Evolutionary conservation across 2,113 vertebrate genomes (phyloP).

Genomic region (Uropsilus gracilis): DNA sequence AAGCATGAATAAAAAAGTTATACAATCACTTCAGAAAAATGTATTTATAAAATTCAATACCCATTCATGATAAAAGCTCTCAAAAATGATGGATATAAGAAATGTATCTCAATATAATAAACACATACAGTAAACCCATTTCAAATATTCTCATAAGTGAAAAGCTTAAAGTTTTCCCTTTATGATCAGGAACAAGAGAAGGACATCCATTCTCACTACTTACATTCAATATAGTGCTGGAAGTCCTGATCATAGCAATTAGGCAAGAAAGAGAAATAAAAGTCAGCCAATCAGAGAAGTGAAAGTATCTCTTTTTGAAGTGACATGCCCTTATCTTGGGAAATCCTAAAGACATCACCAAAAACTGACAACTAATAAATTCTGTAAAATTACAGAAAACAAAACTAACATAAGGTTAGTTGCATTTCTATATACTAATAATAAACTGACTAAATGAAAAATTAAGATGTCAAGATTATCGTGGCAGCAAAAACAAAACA

Average conservation of each 20-base stretch:
- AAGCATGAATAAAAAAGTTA: neutral
- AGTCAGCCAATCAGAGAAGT: neutral
- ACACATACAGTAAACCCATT: no score
- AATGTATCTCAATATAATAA: neutral
- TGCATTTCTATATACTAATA: no score
- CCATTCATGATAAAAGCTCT: neutral
- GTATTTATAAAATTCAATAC: neutral
- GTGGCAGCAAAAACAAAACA: no score
- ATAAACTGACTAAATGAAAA: neutral
- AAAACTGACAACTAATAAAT: neutral
- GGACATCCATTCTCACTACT: no score
- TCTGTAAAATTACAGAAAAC: neutral
- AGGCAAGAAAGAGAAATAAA: neutral
- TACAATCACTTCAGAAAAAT: neutral
- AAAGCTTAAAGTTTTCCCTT: no score
- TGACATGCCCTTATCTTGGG: neutral
- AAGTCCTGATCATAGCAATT: no score
- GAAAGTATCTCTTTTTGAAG: neutral
- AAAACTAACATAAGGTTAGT: neutral
- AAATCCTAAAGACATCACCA: neutral
- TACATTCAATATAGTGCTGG: no score
- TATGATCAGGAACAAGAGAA: no score
- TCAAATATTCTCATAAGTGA: no score
- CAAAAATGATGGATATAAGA: neutral
- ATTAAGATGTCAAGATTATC: no score